A percentile compares a stretch with the other conserved stretches of the same genome.
Conservation (phyloP, 2,797 vertebrate species). For the Myotis planiceps region DNA sequence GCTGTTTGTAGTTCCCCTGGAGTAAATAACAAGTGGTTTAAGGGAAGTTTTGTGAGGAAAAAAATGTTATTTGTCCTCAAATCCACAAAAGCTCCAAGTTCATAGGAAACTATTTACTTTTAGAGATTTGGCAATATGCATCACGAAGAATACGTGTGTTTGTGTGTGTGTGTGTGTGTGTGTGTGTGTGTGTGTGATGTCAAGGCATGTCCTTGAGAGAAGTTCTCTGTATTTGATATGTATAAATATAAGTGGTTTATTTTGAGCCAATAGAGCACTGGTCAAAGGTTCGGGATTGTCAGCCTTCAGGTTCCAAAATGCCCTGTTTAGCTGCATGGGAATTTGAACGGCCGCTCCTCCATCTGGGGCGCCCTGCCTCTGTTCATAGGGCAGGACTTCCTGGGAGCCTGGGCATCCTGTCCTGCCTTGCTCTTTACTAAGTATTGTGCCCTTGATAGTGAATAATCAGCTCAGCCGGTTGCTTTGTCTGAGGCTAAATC, state of each 20-base stretch:
- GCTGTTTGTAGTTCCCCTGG: background rate
- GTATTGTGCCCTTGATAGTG: background rate
- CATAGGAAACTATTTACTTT: background rate
- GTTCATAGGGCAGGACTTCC: background rate
- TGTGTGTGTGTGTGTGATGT: background rate
- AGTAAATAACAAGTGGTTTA: background rate
- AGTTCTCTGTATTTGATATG: background rate
- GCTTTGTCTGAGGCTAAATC: background rate
- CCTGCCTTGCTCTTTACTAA: background rate
- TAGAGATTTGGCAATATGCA: background rate
- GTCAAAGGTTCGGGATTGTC: background rate
- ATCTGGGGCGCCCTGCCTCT: fast-evolving
- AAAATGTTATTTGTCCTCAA: background rate
- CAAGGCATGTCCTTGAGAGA: background rate
- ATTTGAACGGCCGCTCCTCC: background rate
- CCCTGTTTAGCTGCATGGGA: background rate
- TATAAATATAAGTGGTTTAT: background rate
- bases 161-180: background rate
- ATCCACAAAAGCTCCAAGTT: background rate
- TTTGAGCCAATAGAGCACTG: background rate
- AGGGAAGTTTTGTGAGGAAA: background rate
- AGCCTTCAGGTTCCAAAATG: background rate
- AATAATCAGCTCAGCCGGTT: background rate
- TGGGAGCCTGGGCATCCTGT: background rate
- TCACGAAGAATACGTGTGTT: background rate